A percentile compares a stretch with the other conserved stretches of the same genome.
Conservation (phyloP, 2,797 vertebrate species). For the Otolemur crassicaudatus region DNA sequence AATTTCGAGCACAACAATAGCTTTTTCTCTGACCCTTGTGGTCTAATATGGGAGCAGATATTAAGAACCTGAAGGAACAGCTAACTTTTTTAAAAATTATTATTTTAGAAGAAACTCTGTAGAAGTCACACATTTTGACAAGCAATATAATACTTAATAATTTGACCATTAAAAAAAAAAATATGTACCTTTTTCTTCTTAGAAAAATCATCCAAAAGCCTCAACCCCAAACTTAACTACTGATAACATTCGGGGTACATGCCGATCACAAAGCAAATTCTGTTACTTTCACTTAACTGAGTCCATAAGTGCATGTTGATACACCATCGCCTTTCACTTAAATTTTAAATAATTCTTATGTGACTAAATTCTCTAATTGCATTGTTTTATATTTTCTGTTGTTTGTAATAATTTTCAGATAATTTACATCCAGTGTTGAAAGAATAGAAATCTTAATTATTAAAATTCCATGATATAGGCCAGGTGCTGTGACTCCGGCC, state of each 20-base stretch:
- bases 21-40: not conserved
- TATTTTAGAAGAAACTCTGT: not conserved
- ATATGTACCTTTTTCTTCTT: not conserved
- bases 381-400: not conserved
- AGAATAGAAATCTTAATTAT: not conserved
- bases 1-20: no score
- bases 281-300: not conserved
- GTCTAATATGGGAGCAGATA: no score
- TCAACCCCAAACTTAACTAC: not conserved
- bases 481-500: no score
- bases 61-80: not conserved
- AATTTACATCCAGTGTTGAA: not conserved
- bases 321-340: not conserved
- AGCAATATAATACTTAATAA: not conserved
- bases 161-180: not conserved
- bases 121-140: not conserved
- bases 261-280: not conserved
- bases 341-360: not conserved
- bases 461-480: not conserved
- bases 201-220: not conserved
- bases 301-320: not conserved
- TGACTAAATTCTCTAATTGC: not conserved
- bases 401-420: not conserved
- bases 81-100: not conserved
- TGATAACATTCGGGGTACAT: not conserved